Conservation (phyloP, 2,113 vertebrate species). For the Myrmecophaga tridactyla region DNA sequence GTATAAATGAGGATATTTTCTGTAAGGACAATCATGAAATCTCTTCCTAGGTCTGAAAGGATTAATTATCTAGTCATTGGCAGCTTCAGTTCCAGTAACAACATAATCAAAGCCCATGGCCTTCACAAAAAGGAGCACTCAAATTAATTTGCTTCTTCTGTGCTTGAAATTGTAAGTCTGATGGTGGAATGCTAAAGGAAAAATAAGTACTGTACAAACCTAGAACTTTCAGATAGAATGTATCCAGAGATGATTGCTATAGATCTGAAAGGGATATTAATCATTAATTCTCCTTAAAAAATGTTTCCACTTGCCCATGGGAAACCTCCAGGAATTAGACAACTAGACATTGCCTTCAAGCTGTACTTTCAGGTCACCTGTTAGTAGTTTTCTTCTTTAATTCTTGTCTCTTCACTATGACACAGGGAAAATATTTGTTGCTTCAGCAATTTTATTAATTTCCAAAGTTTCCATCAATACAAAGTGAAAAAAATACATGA, state of each 20-base stretch:
- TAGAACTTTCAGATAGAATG: background rate
- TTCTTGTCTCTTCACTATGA: background rate
- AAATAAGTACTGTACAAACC: background rate
- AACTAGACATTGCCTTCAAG: background rate
- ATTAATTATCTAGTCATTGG: background rate
- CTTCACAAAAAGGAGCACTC: background rate
- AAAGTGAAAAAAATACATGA: too few relatives aligned
- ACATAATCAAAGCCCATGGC: background rate
- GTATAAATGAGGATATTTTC: background rate
- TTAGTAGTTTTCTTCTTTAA: background rate
- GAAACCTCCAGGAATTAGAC: background rate
- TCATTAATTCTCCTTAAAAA: background rate
- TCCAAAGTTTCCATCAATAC: background rate
- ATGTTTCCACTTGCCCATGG: background rate
- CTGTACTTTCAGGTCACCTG: background rate
- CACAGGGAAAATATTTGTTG: background rate
- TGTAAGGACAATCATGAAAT: background rate
- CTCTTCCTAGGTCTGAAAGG: background rate
- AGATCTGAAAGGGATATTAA: background rate
- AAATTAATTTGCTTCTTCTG: background rate
- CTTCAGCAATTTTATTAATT: background rate
- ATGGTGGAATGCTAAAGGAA: background rate
- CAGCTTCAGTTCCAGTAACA: background rate
- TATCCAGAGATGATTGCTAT: background rate
- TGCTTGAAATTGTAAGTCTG: background rate